Percentiles rank a stretch among this genome's conserved stretches.
These are phyloP conservation scores for Tenthredo mesomela DNA, from an alignment of 2,888 invertebrate genomes.

Conservation along the genomic window DNA sequence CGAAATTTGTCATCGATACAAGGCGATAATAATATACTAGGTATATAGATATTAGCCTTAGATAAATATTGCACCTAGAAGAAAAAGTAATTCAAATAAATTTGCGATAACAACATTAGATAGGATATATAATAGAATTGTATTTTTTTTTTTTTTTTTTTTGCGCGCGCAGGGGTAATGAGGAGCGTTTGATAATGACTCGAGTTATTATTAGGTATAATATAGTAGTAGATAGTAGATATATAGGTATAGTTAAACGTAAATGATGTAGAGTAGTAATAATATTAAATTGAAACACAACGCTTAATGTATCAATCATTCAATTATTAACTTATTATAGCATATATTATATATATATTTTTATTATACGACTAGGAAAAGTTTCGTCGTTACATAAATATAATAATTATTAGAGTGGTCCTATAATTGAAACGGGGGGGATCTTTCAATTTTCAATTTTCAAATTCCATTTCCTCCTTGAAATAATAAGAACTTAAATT, in stretches of 20 bases:
- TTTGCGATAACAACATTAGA: background rate
- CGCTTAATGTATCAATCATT: background rate
- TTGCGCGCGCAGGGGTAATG: background rate
- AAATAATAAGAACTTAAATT: no score
- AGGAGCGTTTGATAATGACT: background rate
- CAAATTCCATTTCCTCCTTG: no score
- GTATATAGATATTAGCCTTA: no score
- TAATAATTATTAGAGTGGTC: no score
- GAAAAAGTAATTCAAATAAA: background rate
- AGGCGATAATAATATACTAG: no score
- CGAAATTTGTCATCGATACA: background rate
- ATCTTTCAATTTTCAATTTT: no score
- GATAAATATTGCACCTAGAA: background rate
- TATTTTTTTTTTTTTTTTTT: background rate
- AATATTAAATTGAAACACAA: constrained; percentile 3
- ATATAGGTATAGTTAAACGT: background rate
- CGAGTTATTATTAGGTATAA: background rate
- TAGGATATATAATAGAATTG: background rate
- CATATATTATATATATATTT: background rate
- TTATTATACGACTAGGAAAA: background rate
- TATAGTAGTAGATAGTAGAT: background rate
- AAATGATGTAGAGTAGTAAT: background rate
- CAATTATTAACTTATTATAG: background rate
- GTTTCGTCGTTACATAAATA: background rate
- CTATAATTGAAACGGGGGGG: no score